phyloP scores from a whole-genome alignment of 2,797 vertebrate species.

The Lindbergichthys nudifrons region DNA sequence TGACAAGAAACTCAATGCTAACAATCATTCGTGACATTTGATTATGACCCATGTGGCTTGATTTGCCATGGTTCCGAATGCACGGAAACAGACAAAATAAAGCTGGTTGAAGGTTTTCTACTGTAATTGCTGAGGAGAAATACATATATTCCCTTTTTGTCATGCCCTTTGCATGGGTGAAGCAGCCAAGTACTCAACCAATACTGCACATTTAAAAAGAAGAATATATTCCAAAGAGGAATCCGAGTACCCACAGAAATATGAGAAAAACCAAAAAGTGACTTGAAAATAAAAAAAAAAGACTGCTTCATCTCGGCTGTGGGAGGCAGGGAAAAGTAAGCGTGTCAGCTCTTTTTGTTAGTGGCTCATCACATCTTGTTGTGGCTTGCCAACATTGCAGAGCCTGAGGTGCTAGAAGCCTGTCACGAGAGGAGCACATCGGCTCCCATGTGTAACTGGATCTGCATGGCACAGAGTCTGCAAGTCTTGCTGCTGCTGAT shows the following conservation, averaged over 20 bases:
- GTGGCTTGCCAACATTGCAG: constrained; percentile 67
- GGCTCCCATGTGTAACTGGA: constrained; percentile 53
- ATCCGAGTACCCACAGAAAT: constrained; percentile 45
- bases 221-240: constrained; percentile 19
- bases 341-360: constrained; percentile 77
- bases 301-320: constrained; percentile 49
- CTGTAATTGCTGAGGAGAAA: constrained; percentile 14
- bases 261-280: constrained; percentile 34
- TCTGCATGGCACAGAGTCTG: constrained; percentile 44
- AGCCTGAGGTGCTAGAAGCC: constrained; percentile 62
- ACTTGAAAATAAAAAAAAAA: constrained; percentile 25
- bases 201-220: constrained; percentile 40
- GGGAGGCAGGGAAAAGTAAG: constrained; percentile 46
- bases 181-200: constrained; percentile 19
- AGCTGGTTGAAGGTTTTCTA: constrained; percentile 21
- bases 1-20: constrained; percentile 29
- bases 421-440: constrained; percentile 66
- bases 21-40: constrained; percentile 47
- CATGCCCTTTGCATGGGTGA: constrained; percentile 17
- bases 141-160: constrained; percentile 27
- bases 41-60: constrained; percentile 39
- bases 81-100: constrained; percentile 37
- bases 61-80: constrained; percentile 46
- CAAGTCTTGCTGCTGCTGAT: constrained; percentile 32
- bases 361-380: constrained; percentile 76